Percentiles rank a stretch among this genome's conserved stretches.
phyloP scores from a whole-genome alignment of 2,888 invertebrate genomes.

The Pherbina coryleti region DNA sequence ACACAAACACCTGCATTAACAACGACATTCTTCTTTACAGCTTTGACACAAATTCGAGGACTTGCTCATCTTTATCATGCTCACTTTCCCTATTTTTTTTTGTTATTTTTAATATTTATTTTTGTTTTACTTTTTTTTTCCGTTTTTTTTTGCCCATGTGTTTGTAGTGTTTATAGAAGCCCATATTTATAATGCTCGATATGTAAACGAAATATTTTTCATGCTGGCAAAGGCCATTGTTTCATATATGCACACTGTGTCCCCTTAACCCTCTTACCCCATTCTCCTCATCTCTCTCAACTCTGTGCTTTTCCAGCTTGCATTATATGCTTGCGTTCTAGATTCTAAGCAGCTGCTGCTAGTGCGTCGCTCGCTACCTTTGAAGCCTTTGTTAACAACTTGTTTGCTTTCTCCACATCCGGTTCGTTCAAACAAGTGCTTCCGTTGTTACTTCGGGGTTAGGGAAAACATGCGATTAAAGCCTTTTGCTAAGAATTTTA shows the following conservation, averaged over 20 bases:
- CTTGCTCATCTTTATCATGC: background rate
- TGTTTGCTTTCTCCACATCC: background rate
- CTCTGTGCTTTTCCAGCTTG: too few relatives aligned
- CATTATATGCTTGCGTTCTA: too few relatives aligned
- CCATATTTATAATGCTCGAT: constrained; percentile 11
- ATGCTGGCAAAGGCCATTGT: background rate
- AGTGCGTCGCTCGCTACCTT: background rate
- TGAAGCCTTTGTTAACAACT: background rate
- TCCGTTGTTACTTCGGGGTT: background rate
- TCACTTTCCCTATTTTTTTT: background rate
- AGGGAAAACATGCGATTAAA: background rate
- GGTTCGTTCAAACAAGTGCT: background rate
- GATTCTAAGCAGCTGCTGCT: background rate
- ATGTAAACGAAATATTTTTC: background rate
- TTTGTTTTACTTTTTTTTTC: background rate
- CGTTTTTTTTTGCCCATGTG: background rate
- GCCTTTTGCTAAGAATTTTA: background rate
- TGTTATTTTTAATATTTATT: background rate
- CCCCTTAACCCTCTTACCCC: too few relatives aligned
- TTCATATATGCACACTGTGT: background rate
- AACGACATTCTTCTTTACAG: background rate
- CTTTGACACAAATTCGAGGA: constrained; percentile 5
- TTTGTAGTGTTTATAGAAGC: background rate
- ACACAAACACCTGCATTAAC: constrained; percentile 5
- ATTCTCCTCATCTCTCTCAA: too few relatives aligned